phyloP scores from a whole-genome alignment of 2,113 vertebrate genomes.

The Peromyscus californicus region DNA sequence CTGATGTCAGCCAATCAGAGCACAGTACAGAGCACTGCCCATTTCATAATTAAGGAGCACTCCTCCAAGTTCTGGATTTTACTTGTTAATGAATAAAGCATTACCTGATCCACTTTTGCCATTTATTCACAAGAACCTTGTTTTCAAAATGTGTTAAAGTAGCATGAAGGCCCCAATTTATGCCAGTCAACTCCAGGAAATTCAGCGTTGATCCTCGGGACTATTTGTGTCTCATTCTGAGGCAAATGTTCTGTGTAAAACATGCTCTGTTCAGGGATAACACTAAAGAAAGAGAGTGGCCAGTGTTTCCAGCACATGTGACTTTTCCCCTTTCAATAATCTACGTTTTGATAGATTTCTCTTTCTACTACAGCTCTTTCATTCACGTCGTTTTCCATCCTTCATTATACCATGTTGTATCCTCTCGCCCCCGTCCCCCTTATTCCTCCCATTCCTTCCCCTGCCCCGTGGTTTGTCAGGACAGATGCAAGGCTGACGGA shows the following conservation, averaged over 20 bases:
- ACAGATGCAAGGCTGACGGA: not conserved
- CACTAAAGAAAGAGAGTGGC: not conserved
- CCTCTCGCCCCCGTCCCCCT: not conserved
- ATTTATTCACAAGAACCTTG: constrained; percentile 75
- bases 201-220: constrained; percentile 73
- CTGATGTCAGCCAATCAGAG: constrained; percentile 86
- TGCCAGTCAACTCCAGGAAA: constrained; percentile 73
- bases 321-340: not conserved
- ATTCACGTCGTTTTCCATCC: not conserved
- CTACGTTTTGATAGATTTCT: not conserved
- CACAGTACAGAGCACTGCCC: constrained; percentile 83
- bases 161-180: constrained; percentile 75
- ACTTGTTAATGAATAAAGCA: constrained; percentile 79
- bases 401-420: not conserved
- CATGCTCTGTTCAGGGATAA: constrained; percentile 35
- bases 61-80: constrained; percentile 82
- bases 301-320: not conserved
- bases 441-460: not conserved
- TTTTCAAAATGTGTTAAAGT: constrained; percentile 76
- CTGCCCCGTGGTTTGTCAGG: not conserved
- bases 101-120: constrained; percentile 77
- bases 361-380: not conserved
- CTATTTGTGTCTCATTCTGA: constrained; percentile 74
- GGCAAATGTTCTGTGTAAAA: constrained; percentile 78
- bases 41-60: constrained; percentile 84